Evolutionary conservation across 2,113 vertebrate species (phyloP).

Genomic region (Ranitomeya variabilis): DNA sequence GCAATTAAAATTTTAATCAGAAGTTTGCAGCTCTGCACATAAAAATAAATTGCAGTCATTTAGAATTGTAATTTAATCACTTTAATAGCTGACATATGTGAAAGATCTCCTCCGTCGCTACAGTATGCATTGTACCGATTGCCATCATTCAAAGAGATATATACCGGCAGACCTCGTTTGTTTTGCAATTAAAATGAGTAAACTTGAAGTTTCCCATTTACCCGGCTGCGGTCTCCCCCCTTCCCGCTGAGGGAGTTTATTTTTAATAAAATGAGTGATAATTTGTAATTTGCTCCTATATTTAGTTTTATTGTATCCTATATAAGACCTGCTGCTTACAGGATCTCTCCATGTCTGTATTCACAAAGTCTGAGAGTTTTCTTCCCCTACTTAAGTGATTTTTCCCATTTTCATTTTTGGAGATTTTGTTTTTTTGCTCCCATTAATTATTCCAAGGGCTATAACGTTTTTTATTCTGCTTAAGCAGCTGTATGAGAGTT

Average conservation of each 20-base stretch:
- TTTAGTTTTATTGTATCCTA: not conserved
- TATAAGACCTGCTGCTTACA: not conserved
- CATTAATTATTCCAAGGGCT: no score
- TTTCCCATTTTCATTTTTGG: no score
- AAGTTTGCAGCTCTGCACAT: conserved; percentile 40
- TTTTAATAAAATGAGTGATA: not conserved
- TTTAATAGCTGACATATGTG: conserved; percentile 50
- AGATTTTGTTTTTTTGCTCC: no score
- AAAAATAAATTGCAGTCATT: conserved; percentile 48
- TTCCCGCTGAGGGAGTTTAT: not conserved
- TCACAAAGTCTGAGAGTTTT: not conserved
- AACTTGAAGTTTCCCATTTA: not conserved
- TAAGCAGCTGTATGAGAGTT: no score
- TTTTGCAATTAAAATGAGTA: conserved; percentile 21
- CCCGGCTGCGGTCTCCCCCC: not conserved
- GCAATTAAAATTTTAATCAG: conserved; percentile 49
- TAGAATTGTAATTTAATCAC: conserved; percentile 46
- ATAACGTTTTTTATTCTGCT: no score
- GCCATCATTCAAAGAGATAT: not conserved
- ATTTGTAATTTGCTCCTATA: not conserved
- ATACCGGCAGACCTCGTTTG: not conserved
- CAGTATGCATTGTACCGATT: not conserved
- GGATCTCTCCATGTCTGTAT: not conserved
- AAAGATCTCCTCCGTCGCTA: conserved; percentile 30
- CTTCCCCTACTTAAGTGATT: no score